phyloP scores from a whole-genome alignment of 2,113 vertebrate species.

The Axis porcinus region DNA sequence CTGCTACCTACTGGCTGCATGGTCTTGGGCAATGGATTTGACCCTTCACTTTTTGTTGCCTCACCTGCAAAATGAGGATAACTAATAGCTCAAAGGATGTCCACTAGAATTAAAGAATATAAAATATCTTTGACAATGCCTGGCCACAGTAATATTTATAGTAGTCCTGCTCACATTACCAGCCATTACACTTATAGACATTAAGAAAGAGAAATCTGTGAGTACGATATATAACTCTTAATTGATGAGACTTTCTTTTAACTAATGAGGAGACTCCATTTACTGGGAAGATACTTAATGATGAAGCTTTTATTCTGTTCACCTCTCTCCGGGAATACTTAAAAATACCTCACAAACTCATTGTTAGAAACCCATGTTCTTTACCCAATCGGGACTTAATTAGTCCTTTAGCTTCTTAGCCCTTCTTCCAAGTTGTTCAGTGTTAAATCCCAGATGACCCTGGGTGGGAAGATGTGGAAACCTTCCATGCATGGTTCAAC shows the following conservation, averaged over 20 bases:
- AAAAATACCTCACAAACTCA: slow-evolving; percentile 55
- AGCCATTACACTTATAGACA: not conserved
- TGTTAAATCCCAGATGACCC: slow-evolving; percentile 42
- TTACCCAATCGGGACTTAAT: slow-evolving; percentile 58
- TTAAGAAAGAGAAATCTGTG: not conserved
- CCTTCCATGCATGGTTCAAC: not conserved
- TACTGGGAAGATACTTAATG: slow-evolving; percentile 54
- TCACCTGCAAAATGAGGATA: not conserved
- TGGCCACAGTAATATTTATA: not conserved
- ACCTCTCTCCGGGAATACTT: slow-evolving; percentile 56
- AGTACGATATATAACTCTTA: not conserved
- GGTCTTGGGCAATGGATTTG: not conserved
- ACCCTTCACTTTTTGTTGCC: not conserved
- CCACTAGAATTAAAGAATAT: not conserved
- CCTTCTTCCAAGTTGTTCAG: not conserved
- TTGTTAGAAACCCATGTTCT: slow-evolving; percentile 26
- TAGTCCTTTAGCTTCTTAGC: slow-evolving; percentile 29
- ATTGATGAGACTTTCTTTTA: not conserved
- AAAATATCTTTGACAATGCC: not conserved
- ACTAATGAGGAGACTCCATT: slow-evolving; percentile 40
- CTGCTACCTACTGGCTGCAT: not conserved
- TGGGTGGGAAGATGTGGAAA: not conserved
- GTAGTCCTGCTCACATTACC: not conserved
- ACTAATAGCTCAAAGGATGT: not conserved
- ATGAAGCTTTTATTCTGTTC: slow-evolving; percentile 55